A percentile compares a stretch with the other conserved stretches of the same genome.
Evolutionary conservation across 2,797 vertebrate species (phyloP).

Genomic region (Myiotriccus ornatus): DNA sequence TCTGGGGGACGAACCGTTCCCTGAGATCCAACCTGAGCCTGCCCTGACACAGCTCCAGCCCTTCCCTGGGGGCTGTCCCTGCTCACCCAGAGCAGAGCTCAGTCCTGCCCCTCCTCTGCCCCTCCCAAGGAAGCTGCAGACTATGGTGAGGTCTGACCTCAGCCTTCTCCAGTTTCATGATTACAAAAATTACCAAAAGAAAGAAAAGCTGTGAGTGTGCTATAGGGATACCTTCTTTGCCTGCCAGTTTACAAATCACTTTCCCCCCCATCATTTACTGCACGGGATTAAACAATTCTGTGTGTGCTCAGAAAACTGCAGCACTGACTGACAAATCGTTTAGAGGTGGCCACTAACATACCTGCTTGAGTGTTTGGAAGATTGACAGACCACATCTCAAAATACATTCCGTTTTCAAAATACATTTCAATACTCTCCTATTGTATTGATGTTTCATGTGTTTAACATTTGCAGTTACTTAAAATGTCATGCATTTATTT

Average conservation of each 20-base stretch:
- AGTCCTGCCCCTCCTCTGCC: not conserved
- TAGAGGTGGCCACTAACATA: not conserved
- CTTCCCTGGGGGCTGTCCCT: not conserved
- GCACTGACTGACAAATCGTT: not conserved
- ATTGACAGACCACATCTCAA: not conserved
- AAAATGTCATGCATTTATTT: not conserved
- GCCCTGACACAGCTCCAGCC: not conserved
- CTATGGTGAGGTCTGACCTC: not conserved
- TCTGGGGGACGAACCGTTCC: not conserved
- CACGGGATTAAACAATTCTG: not conserved
- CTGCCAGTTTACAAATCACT: not conserved
- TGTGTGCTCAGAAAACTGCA: not conserved
- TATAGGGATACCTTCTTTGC: not conserved
- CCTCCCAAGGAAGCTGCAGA: not conserved
- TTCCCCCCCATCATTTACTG: not conserved
- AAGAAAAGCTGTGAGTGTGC: not conserved
- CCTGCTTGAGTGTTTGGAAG: not conserved
- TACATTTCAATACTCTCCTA: not conserved
- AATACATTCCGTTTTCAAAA: not conserved
- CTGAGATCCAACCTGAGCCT: fast-evolving
- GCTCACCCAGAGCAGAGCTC: not conserved
- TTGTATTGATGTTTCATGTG: not conserved
- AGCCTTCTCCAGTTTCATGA: not conserved
- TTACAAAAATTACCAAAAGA: not conserved
- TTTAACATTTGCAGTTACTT: not conserved